Percentiles rank a stretch among this genome's conserved stretches.
Conservation (phyloP, 2,113 vertebrate genomes). For the Poeciliopsis prolifica region DNA sequence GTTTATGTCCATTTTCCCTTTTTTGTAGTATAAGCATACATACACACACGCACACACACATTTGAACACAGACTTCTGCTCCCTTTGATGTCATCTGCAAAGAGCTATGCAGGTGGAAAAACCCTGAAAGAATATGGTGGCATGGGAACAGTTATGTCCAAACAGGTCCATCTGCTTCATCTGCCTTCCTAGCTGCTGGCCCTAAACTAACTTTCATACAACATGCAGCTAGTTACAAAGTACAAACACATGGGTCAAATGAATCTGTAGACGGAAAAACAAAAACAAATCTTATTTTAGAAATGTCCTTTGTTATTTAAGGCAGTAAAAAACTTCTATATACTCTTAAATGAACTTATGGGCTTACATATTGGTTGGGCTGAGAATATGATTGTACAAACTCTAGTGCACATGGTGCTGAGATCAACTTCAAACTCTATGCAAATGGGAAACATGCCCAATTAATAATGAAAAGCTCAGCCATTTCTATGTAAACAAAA, state of each 20-base stretch:
- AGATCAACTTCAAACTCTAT: too few species aligned
- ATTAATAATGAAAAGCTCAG: too few species aligned
- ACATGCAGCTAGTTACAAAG: slow-evolving; percentile 42
- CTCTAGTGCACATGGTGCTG: too few species aligned
- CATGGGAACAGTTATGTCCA: slow-evolving; percentile 80
- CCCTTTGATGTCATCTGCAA: slow-evolving; percentile 19
- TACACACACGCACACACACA: slow-evolving; percentile 9
- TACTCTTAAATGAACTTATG: slow-evolving; percentile 14
- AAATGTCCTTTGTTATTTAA: neutral
- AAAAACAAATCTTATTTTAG: slow-evolving; percentile 32
- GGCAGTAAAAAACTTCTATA: slow-evolving; percentile 26
- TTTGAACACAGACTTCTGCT: neutral
- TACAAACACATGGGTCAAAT: slow-evolving; percentile 44
- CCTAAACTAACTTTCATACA: slow-evolving; percentile 42
- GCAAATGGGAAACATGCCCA: too few species aligned
- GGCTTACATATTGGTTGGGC: slow-evolving; percentile 7
- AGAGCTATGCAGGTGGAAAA: slow-evolving; percentile 48
- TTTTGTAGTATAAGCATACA: slow-evolving; percentile 16
- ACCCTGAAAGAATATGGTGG: slow-evolving; percentile 62
- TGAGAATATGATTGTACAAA: neutral
- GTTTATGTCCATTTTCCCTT: slow-evolving; percentile 24
- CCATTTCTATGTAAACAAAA: too few species aligned
- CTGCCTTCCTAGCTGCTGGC: slow-evolving; percentile 66
- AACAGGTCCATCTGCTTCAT: slow-evolving; percentile 79
- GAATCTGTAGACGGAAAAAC: slow-evolving; percentile 31